A percentile compares a stretch with the other conserved stretches of the same genome.
Evolutionary conservation across 2,888 invertebrate species (phyloP).

Genomic region (Philereme vetulata): DNA sequence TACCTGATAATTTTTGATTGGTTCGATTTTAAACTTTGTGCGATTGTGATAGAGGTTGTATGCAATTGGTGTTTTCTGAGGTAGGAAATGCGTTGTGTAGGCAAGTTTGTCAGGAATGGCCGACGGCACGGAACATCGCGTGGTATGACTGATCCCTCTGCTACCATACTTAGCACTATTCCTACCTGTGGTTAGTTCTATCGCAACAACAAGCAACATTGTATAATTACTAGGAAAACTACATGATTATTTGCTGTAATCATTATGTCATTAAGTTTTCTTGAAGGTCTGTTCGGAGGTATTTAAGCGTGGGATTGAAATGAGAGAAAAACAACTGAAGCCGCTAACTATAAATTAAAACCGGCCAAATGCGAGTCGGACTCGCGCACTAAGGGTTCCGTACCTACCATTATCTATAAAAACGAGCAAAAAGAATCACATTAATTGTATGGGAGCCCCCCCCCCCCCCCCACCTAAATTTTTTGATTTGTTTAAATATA

Average conservation of each 20-base stretch:
- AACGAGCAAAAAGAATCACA: no score
- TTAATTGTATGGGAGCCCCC: no score
- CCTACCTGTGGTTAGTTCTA: slow-evolving; percentile 51
- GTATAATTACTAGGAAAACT: slow-evolving; percentile 34
- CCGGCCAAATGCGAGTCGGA: no score
- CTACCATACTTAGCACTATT: slow-evolving; percentile 37
- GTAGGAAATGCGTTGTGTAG: slow-evolving; percentile 57
- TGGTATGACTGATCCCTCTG: slow-evolving; percentile 56
- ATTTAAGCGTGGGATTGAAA: not conserved
- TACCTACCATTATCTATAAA: no score
- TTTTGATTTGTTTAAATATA: no score
- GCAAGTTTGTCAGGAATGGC: slow-evolving; percentile 59
- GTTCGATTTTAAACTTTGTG: slow-evolving; percentile 43
- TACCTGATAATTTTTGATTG: not conserved
- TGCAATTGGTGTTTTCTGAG: slow-evolving; percentile 57
- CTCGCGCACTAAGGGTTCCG: no score
- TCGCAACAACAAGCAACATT: slow-evolving; percentile 44
- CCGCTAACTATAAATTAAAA: no score
- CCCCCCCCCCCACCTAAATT: no score
- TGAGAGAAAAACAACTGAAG: no score
- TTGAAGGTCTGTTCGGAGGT: not conserved
- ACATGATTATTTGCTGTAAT: slow-evolving; percentile 20
- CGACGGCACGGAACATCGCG: slow-evolving; percentile 77
- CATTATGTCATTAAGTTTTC: not conserved
- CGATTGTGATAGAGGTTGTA: slow-evolving; percentile 43